Conservation (phyloP, 2,797 vertebrate species). For the Coregonus suidteri region DNA sequence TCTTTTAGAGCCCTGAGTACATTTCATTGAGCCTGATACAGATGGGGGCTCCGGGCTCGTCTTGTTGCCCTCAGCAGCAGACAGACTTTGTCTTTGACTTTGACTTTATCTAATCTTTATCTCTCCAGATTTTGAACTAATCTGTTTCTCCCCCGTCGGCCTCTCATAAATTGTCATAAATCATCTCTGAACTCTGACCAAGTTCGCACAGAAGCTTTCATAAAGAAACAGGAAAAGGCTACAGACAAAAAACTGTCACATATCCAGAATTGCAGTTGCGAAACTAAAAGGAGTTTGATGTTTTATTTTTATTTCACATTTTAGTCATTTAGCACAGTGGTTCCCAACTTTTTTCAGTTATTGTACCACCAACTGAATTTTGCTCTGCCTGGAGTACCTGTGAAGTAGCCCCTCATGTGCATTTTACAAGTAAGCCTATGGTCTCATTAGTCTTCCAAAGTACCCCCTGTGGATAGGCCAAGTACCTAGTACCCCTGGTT, state of each 20-base stretch:
- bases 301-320: no score
- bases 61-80: constrained; percentile 74
- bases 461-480: no score
- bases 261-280: constrained; percentile 70
- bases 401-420: no score
- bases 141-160: constrained; percentile 76
- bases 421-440: no score
- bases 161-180: constrained; percentile 81
- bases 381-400: no score
- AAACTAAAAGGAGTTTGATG: constrained; percentile 46
- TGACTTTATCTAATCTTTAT: constrained; percentile 72
- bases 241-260: constrained; percentile 49
- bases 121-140: constrained; percentile 81
- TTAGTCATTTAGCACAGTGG: no score
- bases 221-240: constrained; percentile 70
- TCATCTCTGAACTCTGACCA: constrained; percentile 69
- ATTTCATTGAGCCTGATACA: constrained; percentile 75
- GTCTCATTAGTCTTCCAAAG: no score
- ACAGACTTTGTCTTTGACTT: constrained; percentile 52
- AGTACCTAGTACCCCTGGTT: no score
- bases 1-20: constrained; percentile 76
- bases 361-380: no score
- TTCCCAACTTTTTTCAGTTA: no score
- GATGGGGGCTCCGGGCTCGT: constrained; percentile 65
- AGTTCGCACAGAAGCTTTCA: constrained; percentile 72